Evolutionary conservation across 2,113 vertebrate genomes (phyloP).

Genomic region (Aplodontia rufa): DNA sequence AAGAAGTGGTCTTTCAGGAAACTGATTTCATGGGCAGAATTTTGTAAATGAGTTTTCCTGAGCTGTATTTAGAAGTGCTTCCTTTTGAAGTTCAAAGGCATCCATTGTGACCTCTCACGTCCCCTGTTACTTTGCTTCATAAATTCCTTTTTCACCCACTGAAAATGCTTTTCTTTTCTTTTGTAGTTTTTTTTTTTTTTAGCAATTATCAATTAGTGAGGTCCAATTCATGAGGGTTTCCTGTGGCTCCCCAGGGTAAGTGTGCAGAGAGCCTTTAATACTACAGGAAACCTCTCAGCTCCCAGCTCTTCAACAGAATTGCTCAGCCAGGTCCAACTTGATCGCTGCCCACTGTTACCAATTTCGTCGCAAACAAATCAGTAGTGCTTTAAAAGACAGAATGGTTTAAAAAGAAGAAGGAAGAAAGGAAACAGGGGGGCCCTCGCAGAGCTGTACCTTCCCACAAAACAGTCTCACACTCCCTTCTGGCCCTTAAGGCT

Average conservation of each 20-base stretch:
- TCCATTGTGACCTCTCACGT: not conserved
- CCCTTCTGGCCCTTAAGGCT: not conserved
- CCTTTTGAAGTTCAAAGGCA: not conserved
- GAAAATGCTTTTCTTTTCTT: not conserved
- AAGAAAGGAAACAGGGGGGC: not conserved
- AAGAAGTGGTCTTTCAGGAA: not conserved
- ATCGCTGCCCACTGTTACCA: too few relatives aligned
- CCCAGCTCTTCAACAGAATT: not conserved
- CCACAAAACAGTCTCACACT: not conserved
- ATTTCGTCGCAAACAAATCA: not conserved
- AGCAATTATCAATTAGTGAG: not conserved
- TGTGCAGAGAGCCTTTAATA: not conserved
- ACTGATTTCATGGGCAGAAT: not conserved
- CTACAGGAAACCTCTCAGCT: too few relatives aligned
- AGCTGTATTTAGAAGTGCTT: slow-evolving; percentile 10
- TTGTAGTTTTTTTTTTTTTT: not conserved
- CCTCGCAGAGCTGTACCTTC: not conserved
- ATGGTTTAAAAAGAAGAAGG: not conserved
- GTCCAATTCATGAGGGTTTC: slow-evolving; percentile 17
- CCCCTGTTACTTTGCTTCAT: slow-evolving; percentile 20
- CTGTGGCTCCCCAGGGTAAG: not conserved
- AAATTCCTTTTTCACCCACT: not conserved
- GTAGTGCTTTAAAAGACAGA: slow-evolving; percentile 27
- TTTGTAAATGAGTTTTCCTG: slow-evolving; percentile 21
- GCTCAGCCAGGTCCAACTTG: not conserved